phyloP scores from a whole-genome alignment of 2,888 invertebrate genomes.

The Anthophora plumipes region DNA sequence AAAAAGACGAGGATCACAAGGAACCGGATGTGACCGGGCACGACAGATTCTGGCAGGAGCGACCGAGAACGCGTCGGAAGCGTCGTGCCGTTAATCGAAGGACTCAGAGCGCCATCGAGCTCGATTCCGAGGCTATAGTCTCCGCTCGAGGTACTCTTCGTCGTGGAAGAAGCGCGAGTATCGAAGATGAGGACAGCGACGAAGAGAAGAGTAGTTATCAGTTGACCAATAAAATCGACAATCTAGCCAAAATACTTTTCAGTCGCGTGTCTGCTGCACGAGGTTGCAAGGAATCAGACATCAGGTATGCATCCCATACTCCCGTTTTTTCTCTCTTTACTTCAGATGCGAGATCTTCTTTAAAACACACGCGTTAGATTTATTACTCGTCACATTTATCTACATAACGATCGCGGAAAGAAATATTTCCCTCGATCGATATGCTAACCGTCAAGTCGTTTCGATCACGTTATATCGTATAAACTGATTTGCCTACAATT shows the following conservation, averaged over 20 bases:
- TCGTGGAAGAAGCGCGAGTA: conserved; percentile 87
- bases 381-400: too few relatives aligned
- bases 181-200: conserved; percentile 87
- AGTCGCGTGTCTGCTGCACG: conserved; percentile 82
- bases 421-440: conserved; percentile 25
- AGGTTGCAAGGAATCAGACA: conserved; percentile 77
- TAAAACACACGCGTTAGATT: too few relatives aligned
- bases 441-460: background rate
- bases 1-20: conserved; percentile 85
- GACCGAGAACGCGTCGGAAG: conserved; percentile 85
- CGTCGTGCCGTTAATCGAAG: conserved; percentile 81
- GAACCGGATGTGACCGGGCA: conserved; percentile 90
- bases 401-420: background rate
- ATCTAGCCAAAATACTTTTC: conserved; percentile 91
- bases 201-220: conserved; percentile 86
- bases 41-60: conserved; percentile 91
- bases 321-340: background rate
- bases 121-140: conserved; percentile 80
- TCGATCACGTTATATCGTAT: background rate
- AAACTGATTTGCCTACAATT: background rate
- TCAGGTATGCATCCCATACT: conserved; percentile 50
- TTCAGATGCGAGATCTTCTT: too few relatives aligned
- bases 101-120: conserved; percentile 82
- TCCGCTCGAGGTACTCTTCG: conserved; percentile 77
- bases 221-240: conserved; percentile 90